These are phyloP conservation scores for Ridgeia piscesae DNA, from an alignment of 1,140 invertebrate genomes.

Conservation along the genomic window DNA sequence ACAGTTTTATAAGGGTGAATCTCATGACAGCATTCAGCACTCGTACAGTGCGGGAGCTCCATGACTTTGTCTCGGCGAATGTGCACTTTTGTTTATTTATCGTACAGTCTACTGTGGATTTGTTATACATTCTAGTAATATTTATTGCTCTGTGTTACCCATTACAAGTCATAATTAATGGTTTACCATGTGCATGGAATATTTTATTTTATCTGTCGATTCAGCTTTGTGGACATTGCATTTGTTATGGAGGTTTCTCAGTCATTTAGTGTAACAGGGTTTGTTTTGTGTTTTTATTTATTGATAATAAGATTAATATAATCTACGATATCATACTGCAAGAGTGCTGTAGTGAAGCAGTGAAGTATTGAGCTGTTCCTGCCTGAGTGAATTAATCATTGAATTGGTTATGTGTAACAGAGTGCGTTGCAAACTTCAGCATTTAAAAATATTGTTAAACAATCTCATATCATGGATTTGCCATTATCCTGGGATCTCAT, in stretches of 20 bases:
- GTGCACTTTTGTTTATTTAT: neutral
- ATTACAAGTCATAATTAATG: neutral
- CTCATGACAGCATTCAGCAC: neutral
- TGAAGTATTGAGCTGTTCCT: neutral
- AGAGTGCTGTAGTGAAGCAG: neutral
- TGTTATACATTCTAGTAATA: neutral
- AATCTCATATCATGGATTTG: conserved; percentile 1
- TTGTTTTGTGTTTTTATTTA: conserved; percentile 7
- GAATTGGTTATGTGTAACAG: neutral
- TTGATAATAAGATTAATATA: neutral
- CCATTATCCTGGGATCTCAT: neutral
- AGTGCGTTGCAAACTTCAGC: neutral
- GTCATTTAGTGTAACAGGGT: neutral
- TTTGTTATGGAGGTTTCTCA: neutral
- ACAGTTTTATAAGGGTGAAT: neutral
- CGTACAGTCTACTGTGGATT: neutral
- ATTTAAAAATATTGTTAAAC: conserved; percentile 2
- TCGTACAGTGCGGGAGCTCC: neutral
- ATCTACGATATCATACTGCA: neutral
- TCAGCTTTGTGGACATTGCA: neutral
- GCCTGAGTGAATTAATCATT: neutral
- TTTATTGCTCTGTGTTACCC: neutral
- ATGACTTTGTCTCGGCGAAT: neutral
- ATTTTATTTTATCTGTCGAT: neutral
- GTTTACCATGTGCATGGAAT: neutral